These are phyloP conservation scores for Enhydra lutris DNA, from an alignment of 2,113 vertebrate genomes.

Conservation along the genomic window DNA sequence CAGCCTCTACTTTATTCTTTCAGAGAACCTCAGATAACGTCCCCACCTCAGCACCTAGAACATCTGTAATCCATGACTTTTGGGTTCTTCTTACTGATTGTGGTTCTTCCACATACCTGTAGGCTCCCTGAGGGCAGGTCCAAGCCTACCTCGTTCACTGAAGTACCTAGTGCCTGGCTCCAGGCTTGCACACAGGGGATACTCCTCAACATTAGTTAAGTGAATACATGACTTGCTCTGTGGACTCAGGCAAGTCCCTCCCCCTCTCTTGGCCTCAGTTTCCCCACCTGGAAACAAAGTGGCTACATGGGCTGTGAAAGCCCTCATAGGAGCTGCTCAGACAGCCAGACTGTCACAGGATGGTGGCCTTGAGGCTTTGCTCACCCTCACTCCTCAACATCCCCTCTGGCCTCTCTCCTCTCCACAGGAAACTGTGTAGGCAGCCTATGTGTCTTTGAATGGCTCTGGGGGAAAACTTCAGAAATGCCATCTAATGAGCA, in stretches of 20 bases:
- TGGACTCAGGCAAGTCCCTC: background rate
- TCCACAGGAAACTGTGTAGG: background rate
- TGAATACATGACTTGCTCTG: background rate
- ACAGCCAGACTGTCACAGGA: background rate
- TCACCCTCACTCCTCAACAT: background rate
- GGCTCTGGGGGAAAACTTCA: background rate
- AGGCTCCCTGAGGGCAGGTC: background rate
- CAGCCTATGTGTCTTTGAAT: background rate
- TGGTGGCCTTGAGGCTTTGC: background rate
- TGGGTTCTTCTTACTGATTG: background rate
- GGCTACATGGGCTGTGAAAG: background rate
- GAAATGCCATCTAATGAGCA: background rate
- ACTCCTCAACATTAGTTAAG: background rate
- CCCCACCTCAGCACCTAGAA: background rate
- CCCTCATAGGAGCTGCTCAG: background rate
- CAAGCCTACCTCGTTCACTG: background rate
- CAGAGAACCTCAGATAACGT: background rate
- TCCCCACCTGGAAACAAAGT: background rate
- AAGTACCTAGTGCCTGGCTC: background rate
- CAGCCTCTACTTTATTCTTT: background rate
- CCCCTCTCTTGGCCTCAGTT: background rate
- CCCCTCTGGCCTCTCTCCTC: background rate
- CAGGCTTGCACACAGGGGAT: background rate
- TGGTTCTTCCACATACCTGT: background rate
- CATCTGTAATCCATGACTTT: background rate